These are phyloP conservation scores for Thera britannica DNA, from an alignment of 2,888 invertebrate genomes.

Conservation along the genomic window DNA sequence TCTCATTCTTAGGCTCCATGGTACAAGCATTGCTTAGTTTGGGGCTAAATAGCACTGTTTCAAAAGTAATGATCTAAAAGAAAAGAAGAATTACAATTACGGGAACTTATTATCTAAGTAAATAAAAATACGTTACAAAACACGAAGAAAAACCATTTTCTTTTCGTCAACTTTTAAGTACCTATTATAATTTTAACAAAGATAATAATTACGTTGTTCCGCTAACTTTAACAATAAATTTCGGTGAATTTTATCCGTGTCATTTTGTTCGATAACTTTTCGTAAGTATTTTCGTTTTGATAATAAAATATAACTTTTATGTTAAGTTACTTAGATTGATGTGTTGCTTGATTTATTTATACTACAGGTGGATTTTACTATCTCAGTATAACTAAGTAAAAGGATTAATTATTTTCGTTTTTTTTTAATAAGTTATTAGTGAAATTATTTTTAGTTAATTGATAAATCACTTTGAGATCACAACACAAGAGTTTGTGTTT, in stretches of 20 bases:
- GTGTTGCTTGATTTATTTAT: constrained; percentile 18
- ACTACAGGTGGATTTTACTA: too few species aligned
- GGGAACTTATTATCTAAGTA: constrained; percentile 8
- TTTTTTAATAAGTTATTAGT: too few species aligned
- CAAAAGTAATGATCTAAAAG: too few species aligned
- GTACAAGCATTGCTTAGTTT: too few species aligned
- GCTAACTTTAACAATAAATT: constrained; percentile 38
- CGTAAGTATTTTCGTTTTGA: constrained; percentile 28
- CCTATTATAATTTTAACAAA: constrained; percentile 36
- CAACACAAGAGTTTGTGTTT: too few species aligned
- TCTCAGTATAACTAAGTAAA: too few species aligned
- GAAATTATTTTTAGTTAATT: too few species aligned
- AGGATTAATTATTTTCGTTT: too few species aligned
- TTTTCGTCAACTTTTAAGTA: constrained; percentile 36
- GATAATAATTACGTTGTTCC: constrained; percentile 40
- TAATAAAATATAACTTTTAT: constrained; percentile 29
- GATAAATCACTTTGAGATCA: too few species aligned
- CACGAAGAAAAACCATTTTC: constrained; percentile 35
- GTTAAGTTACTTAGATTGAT: constrained; percentile 15
- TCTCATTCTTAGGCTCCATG: too few species aligned
- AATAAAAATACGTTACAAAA: constrained; percentile 28
- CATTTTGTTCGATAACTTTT: constrained; percentile 37
- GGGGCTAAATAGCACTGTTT: too few species aligned
- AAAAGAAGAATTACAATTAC: constrained; percentile 1
- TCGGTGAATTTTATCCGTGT: constrained; percentile 33